phyloP scores from a whole-genome alignment of 1,140 invertebrate species.

The Papilio helenus region DNA sequence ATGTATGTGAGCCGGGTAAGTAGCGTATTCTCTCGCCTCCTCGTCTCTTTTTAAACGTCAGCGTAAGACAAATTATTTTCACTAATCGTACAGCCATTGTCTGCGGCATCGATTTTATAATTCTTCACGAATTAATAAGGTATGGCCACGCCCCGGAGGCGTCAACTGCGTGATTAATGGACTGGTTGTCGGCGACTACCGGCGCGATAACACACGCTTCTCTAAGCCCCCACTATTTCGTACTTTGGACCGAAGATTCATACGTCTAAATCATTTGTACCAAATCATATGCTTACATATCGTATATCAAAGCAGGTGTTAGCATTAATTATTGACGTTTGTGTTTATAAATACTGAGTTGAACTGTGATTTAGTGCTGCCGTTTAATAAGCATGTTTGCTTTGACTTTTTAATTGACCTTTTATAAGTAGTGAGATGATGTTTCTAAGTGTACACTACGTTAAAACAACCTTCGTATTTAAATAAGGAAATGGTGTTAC shows the following conservation, averaged over 20 bases:
- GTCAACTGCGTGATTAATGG: slow-evolving; percentile 76
- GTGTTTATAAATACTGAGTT: slow-evolving; percentile 59
- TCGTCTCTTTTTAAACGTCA: slow-evolving; percentile 53
- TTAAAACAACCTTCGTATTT: not conserved
- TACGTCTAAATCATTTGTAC: slow-evolving; percentile 61
- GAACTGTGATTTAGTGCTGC: slow-evolving; percentile 35
- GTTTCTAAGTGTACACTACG: not conserved
- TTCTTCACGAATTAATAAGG: slow-evolving; percentile 77
- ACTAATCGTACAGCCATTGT: slow-evolving; percentile 59
- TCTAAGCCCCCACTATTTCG: slow-evolving; percentile 25
- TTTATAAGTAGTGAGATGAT: too few species aligned
- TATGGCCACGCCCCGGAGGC: slow-evolving; percentile 73
- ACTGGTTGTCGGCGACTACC: slow-evolving; percentile 58
- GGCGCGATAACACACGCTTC: slow-evolving; percentile 44
- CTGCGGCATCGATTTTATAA: slow-evolving; percentile 70
- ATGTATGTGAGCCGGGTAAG: slow-evolving; percentile 51
- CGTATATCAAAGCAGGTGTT: slow-evolving; percentile 61
- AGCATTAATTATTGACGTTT: slow-evolving; percentile 62
- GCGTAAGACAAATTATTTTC: slow-evolving; percentile 60
- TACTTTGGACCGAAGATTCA: slow-evolving; percentile 51
- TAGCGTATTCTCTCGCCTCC: slow-evolving; percentile 40
- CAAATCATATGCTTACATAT: slow-evolving; percentile 52
- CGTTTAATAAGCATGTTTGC: slow-evolving; percentile 13
- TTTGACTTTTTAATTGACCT: not conserved
- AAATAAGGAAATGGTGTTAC: not conserved